Percentiles rank a stretch among this genome's conserved stretches.
These are phyloP conservation scores for Adelphocoris suturalis DNA, from an alignment of 2,888 invertebrate genomes.

Conservation along the genomic window DNA sequence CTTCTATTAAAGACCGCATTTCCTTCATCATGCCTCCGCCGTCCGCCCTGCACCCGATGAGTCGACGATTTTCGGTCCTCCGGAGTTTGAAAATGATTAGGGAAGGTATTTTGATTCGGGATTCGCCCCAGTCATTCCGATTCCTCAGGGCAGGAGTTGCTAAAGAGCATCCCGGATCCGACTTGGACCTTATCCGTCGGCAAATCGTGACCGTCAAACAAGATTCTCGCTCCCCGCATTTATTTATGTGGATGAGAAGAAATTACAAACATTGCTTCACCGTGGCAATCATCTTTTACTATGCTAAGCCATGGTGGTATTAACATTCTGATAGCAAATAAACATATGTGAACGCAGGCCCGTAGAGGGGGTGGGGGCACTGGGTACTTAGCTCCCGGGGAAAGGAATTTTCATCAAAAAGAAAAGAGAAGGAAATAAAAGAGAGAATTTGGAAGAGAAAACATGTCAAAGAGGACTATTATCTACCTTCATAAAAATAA, in stretches of 20 bases:
- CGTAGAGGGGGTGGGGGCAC: too few species aligned
- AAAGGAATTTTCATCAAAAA: too few species aligned
- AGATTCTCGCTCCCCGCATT: not conserved
- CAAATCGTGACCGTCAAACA: not conserved
- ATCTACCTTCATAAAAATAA: too few species aligned
- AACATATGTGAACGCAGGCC: too few species aligned
- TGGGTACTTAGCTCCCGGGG: too few species aligned
- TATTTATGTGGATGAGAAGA: not conserved
- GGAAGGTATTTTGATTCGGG: slow-evolving; percentile 33
- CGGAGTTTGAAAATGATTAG: slow-evolving; percentile 52
- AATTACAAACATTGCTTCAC: not conserved
- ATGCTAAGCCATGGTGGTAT: not conserved
- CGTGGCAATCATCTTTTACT: not conserved
- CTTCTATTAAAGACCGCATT: slow-evolving; percentile 33
- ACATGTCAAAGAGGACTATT: too few species aligned
- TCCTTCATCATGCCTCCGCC: not conserved
- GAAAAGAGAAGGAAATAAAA: too few species aligned
- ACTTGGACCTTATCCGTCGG: slow-evolving; percentile 6
- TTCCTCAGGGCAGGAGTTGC: slow-evolving; percentile 32
- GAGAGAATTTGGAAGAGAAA: too few species aligned
- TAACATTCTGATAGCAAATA: too few species aligned
- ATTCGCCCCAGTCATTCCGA: slow-evolving; percentile 33
- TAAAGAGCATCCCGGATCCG: slow-evolving; percentile 2
- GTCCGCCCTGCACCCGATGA: slow-evolving; percentile 13
- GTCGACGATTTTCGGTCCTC: slow-evolving; percentile 37